Percentiles rank a stretch among this genome's conserved stretches.
Conservation (phyloP, 2,113 vertebrate species). For the Pygoscelis antarcticus region DNA sequence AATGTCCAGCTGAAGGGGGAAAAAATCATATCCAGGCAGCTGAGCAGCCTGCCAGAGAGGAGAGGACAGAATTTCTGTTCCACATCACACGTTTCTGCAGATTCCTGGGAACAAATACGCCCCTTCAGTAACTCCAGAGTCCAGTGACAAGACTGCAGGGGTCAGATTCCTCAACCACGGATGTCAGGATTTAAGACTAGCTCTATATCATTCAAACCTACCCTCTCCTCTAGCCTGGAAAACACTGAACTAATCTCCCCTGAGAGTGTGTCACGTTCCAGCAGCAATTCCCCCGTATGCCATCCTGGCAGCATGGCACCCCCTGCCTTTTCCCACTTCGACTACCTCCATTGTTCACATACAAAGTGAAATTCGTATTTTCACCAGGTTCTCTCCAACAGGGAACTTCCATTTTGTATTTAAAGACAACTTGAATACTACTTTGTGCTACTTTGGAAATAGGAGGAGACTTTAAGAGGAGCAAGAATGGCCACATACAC, state of each 20-base stretch:
- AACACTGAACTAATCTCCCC: background rate
- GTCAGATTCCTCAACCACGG: background rate
- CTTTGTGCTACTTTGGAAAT: background rate
- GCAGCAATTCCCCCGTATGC: background rate
- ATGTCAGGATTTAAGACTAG: background rate
- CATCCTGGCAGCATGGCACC: background rate
- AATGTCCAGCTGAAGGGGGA: background rate
- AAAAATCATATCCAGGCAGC: background rate
- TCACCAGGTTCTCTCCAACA: background rate
- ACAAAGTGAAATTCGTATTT: background rate
- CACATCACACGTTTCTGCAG: background rate
- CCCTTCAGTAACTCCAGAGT: background rate
- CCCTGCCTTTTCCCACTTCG: background rate
- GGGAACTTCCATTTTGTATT: background rate
- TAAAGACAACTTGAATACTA: background rate
- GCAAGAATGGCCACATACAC: background rate
- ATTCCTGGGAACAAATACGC: background rate
- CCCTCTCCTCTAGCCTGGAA: background rate
- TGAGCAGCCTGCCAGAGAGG: background rate
- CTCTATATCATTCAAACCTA: background rate
- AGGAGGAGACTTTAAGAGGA: background rate
- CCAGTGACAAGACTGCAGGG: background rate
- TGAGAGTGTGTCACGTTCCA: background rate
- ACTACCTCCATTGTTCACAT: accelerated
- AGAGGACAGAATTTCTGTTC: background rate